These are phyloP conservation scores for Heteronetta atricapilla DNA, from an alignment of 2,113 vertebrate species.

Conservation along the genomic window DNA sequence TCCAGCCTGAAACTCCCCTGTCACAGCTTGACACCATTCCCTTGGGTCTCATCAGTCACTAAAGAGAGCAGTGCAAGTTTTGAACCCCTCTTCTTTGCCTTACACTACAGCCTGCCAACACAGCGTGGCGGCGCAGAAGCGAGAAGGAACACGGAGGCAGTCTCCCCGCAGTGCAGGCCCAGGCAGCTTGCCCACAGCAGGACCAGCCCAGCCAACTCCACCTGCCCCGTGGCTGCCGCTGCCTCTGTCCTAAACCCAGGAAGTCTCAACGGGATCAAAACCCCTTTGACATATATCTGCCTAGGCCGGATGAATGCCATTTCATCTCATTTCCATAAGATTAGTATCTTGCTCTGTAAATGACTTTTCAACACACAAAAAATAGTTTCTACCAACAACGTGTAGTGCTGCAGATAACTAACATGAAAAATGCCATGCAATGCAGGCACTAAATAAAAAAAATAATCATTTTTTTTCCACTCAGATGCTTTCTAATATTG, in stretches of 20 bases:
- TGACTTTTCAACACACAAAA: not conserved
- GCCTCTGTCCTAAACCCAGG: not conserved
- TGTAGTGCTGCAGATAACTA: conserved; percentile 39
- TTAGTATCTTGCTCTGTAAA: not conserved
- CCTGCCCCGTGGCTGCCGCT: not conserved
- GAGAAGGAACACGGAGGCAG: not conserved
- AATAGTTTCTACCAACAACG: not conserved
- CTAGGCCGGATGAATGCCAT: not conserved
- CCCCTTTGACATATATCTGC: not conserved
- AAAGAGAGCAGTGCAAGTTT: not conserved
- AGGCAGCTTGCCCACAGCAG: rapidly evolving
- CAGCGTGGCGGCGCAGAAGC: rapidly evolving
- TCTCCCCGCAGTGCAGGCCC: rapidly evolving
- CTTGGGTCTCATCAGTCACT: no score
- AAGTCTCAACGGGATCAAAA: not conserved
- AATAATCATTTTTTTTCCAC: conserved; percentile 65
- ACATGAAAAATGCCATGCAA: conserved; percentile 43
- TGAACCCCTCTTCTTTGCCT: not conserved
- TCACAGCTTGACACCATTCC: no score
- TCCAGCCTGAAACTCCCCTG: no score
- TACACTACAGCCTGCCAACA: not conserved
- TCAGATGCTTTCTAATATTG: conserved; percentile 51
- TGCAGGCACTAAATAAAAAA: not conserved
- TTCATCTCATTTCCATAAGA: not conserved
- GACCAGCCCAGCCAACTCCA: no score